A percentile compares a stretch with the other conserved stretches of the same genome.
phyloP scores from a whole-genome alignment of 2,113 vertebrate genomes.

The Thunnus thynnus region DNA sequence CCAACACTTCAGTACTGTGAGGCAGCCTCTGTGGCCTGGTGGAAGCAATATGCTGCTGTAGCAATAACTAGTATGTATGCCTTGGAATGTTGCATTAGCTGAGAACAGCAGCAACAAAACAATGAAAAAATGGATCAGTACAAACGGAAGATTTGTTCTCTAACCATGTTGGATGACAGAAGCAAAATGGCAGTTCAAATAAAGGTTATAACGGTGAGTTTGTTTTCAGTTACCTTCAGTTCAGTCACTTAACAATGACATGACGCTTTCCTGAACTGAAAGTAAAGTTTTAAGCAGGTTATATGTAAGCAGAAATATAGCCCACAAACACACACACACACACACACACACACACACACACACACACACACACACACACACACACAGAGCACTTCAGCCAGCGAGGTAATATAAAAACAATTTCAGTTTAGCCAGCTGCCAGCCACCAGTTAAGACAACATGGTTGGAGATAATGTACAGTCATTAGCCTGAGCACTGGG shows the following conservation, averaged over 20 bases:
- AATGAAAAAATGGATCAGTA: not conserved
- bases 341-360: not conserved
- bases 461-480: conserved; percentile 62
- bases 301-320: not conserved
- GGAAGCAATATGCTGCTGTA: no score
- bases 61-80: conserved; percentile 5
- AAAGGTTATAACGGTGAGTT: not conserved
- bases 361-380: not conserved
- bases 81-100: conserved; percentile 12
- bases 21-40: no score
- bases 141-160: conserved; percentile 72
- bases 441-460: conserved; percentile 47
- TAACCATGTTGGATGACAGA: conserved; percentile 50
- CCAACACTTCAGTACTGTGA: no score
- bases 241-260: not conserved
- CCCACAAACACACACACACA: not conserved
- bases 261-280: conserved; percentile 13
- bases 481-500: conserved; percentile 40
- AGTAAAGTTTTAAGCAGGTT: not conserved
- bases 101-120: conserved; percentile 18
- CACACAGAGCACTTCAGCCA: not conserved
- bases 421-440: conserved; percentile 1
- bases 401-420: not conserved
- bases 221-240: conserved; percentile 35
- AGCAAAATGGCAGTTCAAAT: conserved; percentile 41